Evolutionary conservation across 2,888 invertebrate species (phyloP).

Genomic region (Lasius platythorax): DNA sequence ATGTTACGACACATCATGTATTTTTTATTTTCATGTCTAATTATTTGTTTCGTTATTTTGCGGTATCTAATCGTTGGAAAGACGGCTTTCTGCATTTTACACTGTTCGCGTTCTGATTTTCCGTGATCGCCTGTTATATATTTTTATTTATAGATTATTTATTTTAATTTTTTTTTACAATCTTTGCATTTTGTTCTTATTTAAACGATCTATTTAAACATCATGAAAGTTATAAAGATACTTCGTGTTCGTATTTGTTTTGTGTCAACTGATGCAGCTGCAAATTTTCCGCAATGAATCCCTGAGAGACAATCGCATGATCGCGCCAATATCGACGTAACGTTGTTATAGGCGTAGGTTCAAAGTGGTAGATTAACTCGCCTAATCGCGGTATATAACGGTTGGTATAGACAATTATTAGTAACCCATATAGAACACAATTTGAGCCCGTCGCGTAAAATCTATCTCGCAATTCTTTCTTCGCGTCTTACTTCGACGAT

Average conservation of each 20-base stretch:
- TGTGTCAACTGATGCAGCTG: constrained; percentile 2
- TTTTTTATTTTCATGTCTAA: neutral
- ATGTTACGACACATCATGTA: neutral
- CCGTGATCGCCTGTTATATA: neutral
- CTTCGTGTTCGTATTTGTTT: constrained; percentile 6
- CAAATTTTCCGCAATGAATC: constrained; percentile 7
- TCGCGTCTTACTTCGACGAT: neutral
- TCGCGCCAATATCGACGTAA: constrained; percentile 41
- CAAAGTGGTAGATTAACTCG: constrained; percentile 28
- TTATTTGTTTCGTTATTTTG: constrained; percentile 10
- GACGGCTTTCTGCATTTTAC: neutral
- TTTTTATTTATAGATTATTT: constrained; percentile 20
- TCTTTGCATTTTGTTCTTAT: neutral
- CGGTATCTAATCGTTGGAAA: neutral
- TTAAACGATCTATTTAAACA: neutral
- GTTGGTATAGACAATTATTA: constrained; percentile 21
- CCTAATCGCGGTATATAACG: neutral
- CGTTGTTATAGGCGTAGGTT: constrained; percentile 31
- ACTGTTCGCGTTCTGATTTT: constrained; percentile 23
- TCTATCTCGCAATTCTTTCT: neutral
- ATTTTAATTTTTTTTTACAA: neutral
- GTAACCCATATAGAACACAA: neutral
- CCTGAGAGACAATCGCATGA: constrained; percentile 46
- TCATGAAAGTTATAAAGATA: constrained; percentile 17
- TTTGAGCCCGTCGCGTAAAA: neutral